Percentiles rank a stretch among this genome's conserved stretches.
Conservation (phyloP, 2,113 vertebrate genomes). For the Butorides virescens region DNA sequence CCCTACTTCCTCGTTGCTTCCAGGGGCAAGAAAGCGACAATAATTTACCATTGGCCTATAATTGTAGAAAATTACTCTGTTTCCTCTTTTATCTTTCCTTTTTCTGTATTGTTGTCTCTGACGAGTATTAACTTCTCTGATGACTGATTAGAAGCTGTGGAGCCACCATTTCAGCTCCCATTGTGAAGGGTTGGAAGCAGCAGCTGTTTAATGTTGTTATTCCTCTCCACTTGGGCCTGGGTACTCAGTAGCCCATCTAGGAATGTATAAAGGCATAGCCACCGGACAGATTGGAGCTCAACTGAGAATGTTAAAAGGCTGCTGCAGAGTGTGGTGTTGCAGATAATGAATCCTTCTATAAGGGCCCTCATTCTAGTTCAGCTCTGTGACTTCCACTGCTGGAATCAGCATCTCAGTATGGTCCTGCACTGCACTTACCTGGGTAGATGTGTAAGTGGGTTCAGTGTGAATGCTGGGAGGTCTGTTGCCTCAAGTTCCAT, state of each 20-base stretch:
- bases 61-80: neutral
- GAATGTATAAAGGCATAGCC: neutral
- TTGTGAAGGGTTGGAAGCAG: neutral
- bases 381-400: neutral
- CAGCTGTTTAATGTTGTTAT: neutral
- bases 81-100: neutral
- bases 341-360: neutral
- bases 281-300: neutral
- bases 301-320: neutral
- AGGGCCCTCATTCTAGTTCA: neutral
- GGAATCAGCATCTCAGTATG: neutral
- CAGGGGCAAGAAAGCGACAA: neutral
- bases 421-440: neutral
- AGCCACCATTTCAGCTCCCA: neutral
- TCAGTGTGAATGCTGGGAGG: neutral
- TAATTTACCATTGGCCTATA: neutral
- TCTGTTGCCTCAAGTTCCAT: neutral
- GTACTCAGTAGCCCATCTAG: neutral
- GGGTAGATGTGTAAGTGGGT: rapidly evolving
- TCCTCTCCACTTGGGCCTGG: neutral
- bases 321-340: neutral
- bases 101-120: neutral
- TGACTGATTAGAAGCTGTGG: neutral
- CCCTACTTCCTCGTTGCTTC: neutral
- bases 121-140: neutral